Evolutionary conservation across 2,888 invertebrate genomes (phyloP), one percentile per base, ranked within the genome.

Genomic region (Steromphala cineraria): DNA sequence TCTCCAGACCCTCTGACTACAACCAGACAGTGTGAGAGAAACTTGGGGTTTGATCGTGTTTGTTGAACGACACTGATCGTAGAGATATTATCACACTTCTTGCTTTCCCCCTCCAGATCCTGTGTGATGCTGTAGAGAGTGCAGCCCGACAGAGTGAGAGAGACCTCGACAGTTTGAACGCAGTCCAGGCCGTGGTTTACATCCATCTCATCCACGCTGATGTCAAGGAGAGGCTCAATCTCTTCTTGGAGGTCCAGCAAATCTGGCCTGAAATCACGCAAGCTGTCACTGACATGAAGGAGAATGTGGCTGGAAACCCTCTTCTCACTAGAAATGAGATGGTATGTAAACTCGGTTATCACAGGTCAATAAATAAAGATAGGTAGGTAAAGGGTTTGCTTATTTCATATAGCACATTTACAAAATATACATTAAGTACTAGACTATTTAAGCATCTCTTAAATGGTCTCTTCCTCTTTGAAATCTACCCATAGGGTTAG

Each of bases 191-290:
- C 21, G 21, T 83, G 55, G 83, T 81, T 24, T 71, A 36, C n/a
- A 53, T 83, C 28, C 83, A 83, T 46, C 55, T 53, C 52, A 55
- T 77, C 52, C 52, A 79, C 56, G 31, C 76, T 0, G 46, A 56
- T 46, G 76, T 77, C 53, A 74, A 79, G 53, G 46, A 62, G 24
- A 78, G 83, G 7, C 78, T 89, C 17, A 84, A 84, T 13, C 84
- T 86, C 79, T 89, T 89, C 82, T 80, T 86, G 1, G 84, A 85
- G 53, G 86, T 89, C 53, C 84, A 84, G 19, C 76, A 80, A 31
- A 83, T 85, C n/a, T 88, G 88, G 86, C 88, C 88, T 7, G 83
- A 85, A 0, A 88, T 88, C 53, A 80, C 85, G n/a, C 24, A 53
- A 1, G 80, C 67, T 10, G 86, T 88, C 36, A 56, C 78, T n/a